Evolutionary conservation across 1,140 invertebrate species (phyloP), one percentile per base, ranked within the genome.

Genomic region (Sitophilus oryzae): DNA sequence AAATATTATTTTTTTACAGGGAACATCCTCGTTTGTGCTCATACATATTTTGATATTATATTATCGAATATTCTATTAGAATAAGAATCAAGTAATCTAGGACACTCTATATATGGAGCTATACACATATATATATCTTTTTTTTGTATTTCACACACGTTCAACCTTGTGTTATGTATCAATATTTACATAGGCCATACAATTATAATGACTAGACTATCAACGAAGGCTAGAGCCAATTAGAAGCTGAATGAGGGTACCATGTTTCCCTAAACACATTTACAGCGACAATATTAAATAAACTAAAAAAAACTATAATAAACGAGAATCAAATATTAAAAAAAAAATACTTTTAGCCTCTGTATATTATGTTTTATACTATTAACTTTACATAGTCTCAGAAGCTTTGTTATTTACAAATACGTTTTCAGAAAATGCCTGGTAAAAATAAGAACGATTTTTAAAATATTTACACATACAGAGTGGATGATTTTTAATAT

Each of bases 131-230:
- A 35, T 14, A 35, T 11, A 10, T 35, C 10, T 35, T 35, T 35
- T 11, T 35, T 11, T 15, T 41, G 38, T 16, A 9, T 14, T 41
- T 41, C 14, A n/a, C 15, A 9, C 38, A 41, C 10, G 11, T 30
- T 30, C 11, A 11, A 5, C 11, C 25, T 30, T 30, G 5, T 30
- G 5, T 30, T 11, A 30, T 30, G n/a, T n/a, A n/a, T 35, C 34
- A 45, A 19, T 45, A 45, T 45, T 45, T 45, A 45, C 43, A 45
- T 45, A 45, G 43, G 43, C 43, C 43, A 45, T 21, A 45, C 14
- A 42, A 11, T 23, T 9, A 11, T 18, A 45, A 45, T 45, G 43
- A 45, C 43, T 45, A 45, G 43, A 45, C 10, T 9, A 41, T 19
- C 38, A 3, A 35, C 14, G 2, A 35, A 41, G 18, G 18, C 14